A percentile compares a stretch with the other conserved stretches of the same genome.
Evolutionary conservation across 37 sponge, comb jelly and placozoan species (phyloP).

Genomic region (Diacarnus erythraeanus): DNA sequence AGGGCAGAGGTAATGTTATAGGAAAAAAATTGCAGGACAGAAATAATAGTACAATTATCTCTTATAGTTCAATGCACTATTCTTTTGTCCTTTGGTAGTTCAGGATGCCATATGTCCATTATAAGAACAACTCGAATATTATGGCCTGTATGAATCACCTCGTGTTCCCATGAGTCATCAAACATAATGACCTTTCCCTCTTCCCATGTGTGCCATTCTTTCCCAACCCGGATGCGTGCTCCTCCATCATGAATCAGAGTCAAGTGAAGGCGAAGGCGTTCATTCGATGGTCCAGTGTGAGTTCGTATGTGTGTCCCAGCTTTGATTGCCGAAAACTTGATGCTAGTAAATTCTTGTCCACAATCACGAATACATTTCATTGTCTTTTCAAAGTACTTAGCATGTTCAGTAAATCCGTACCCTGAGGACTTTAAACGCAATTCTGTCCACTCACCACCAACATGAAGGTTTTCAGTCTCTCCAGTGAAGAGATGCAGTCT

Average conservation of each 20-base stretch:
- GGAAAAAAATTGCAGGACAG: no score
- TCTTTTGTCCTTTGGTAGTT: slow-evolving; percentile 65
- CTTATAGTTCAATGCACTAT: slow-evolving; percentile 58
- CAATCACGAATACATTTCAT: slow-evolving; percentile 48
- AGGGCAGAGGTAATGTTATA: no score
- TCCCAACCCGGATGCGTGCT: slow-evolving; percentile 77
- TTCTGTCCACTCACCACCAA: slow-evolving; percentile 91
- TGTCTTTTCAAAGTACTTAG: slow-evolving; percentile 69
- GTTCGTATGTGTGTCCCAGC: slow-evolving; percentile 87
- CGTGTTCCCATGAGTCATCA: slow-evolving; percentile 94
- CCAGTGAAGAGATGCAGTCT: slow-evolving; percentile 68
- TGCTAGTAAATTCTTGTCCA: slow-evolving; percentile 78
- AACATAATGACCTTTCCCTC: slow-evolving; percentile 88
- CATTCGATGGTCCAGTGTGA: slow-evolving; percentile 93
- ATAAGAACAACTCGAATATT: slow-evolving; percentile 78
- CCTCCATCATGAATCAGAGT: slow-evolving; percentile 80
- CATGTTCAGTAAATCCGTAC: slow-evolving; percentile 66
- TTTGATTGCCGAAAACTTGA: slow-evolving; percentile 89
- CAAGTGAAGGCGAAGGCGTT: slow-evolving; percentile 81
- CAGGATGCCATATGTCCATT: slow-evolving; percentile 92
- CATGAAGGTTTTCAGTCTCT: slow-evolving; percentile 84
- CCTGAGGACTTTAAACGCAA: slow-evolving; percentile 82
- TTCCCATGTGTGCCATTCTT: slow-evolving; percentile 83
- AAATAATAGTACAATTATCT: no score
- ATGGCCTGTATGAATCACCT: slow-evolving; percentile 73